Conservation (phyloP, 1,140 invertebrate species). For the Drosophila pseudoobscura region DNA sequence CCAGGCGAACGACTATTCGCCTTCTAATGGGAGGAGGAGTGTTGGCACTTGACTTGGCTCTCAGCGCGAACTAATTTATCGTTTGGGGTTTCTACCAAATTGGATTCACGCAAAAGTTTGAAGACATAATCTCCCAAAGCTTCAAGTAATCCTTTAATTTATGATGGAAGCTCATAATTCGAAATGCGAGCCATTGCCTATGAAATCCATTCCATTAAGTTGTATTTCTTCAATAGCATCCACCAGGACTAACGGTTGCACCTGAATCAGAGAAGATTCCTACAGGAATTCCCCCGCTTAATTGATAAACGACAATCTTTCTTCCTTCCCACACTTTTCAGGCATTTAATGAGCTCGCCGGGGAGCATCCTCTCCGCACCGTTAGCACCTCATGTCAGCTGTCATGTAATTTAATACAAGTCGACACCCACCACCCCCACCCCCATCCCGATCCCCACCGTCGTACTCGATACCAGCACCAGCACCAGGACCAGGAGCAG, state of each 20-base stretch:
- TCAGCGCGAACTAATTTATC: conserved; percentile 59
- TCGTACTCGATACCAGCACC: background rate
- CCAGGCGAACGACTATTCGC: conserved; percentile 37
- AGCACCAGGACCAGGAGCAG: background rate
- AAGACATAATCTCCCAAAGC: too few species aligned
- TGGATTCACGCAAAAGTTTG: conserved; percentile 1
- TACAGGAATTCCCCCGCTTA: conserved; percentile 52
- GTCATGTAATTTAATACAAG: conserved; percentile 77
- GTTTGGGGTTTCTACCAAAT: conserved; percentile 14
- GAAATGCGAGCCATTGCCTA: too few species aligned
- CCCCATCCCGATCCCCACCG: too few species aligned
- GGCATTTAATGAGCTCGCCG: conserved; percentile 60
- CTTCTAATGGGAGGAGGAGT: conserved; percentile 4
- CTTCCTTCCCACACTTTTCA: conserved; percentile 29
- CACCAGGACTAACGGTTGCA: conserved; percentile 2
- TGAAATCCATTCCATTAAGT: background rate
- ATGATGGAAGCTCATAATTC: too few species aligned
- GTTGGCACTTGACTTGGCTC: conserved; percentile 14
- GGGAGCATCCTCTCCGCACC: conserved; percentile 4
- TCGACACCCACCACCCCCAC: conserved; percentile 10
- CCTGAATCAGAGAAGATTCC: conserved; percentile 22
- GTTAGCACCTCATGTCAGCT: conserved; percentile 67
- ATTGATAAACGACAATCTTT: conserved; percentile 47
- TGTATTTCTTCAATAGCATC: conserved; percentile 3
- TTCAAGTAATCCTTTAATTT: too few species aligned